Evolutionary conservation across 2,113 vertebrate species (phyloP).

Genomic region (Ginglymostoma cirratum): DNA sequence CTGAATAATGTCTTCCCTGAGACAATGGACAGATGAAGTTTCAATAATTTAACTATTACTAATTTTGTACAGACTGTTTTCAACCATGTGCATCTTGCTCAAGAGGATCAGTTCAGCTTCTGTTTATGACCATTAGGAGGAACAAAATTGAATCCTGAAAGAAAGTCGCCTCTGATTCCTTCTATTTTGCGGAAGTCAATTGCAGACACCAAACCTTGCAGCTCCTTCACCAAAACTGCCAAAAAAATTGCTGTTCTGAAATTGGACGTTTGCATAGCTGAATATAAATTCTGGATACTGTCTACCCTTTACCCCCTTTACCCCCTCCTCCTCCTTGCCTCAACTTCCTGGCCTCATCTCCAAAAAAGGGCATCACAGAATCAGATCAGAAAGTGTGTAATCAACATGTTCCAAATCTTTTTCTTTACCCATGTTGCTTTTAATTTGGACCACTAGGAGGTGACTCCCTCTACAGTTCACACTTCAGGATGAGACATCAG

Average conservation of each 20-base stretch:
- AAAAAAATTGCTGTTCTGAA: background rate
- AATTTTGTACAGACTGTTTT: background rate
- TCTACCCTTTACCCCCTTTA: background rate
- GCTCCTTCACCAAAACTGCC: background rate
- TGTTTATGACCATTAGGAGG: background rate
- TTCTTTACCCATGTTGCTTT: background rate
- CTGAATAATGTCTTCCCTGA: background rate
- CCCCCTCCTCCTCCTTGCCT: too few species aligned
- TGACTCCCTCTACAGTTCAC: background rate
- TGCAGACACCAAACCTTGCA: background rate
- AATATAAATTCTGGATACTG: background rate
- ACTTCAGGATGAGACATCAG: background rate
- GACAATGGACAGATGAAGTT: background rate
- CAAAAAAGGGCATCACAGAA: background rate
- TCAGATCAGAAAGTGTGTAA: background rate
- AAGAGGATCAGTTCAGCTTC: background rate
- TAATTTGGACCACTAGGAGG: background rate
- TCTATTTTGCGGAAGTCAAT: background rate
- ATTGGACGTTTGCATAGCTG: background rate
- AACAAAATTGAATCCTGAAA: background rate
- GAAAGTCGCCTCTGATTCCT: background rate
- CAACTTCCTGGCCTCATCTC: background rate
- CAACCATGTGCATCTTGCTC: background rate
- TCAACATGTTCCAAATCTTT: background rate
- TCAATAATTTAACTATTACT: background rate